A percentile compares a stretch with the other conserved stretches of the same genome.
Conservation (phyloP, 2,113 vertebrate genomes). For the Amblyopsis rosae region DNA sequence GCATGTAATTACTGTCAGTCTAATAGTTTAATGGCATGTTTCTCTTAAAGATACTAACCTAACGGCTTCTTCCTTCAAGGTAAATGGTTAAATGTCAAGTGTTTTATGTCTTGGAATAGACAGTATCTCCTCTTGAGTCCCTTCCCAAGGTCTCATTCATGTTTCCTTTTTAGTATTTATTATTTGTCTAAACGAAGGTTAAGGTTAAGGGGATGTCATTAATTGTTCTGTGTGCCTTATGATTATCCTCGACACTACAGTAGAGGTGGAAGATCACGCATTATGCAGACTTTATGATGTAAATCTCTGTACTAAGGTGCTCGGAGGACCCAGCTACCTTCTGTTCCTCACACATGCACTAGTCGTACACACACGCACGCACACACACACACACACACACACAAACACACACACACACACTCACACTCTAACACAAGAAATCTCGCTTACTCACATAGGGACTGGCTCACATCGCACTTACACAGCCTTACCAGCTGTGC, state of each 20-base stretch:
- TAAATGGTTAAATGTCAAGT: slow-evolving; percentile 9
- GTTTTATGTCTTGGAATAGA: no score
- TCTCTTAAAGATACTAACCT: slow-evolving; percentile 36
- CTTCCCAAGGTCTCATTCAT: no score
- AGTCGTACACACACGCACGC: no score
- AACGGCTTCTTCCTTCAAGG: slow-evolving; percentile 38
- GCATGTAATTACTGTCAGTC: slow-evolving; percentile 27
- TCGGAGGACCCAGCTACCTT: slow-evolving; percentile 47
- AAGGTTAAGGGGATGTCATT: no score
- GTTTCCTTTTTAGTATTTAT: no score
- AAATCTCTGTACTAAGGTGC: slow-evolving; percentile 49
- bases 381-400: neutral
- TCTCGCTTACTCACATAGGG: slow-evolving; percentile 29
- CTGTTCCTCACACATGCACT: slow-evolving; percentile 35
- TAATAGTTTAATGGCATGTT: slow-evolving; percentile 16
- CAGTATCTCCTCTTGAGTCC: no score
- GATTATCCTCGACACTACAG: slow-evolving; percentile 50
- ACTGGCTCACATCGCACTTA: slow-evolving; percentile 43
- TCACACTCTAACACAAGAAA: slow-evolving; percentile 19
- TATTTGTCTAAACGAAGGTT: no score
- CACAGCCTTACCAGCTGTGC: slow-evolving; percentile 42
- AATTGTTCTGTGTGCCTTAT: slow-evolving; percentile 50
- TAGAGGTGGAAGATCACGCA: slow-evolving; percentile 58
- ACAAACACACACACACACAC: slow-evolving; percentile 10
- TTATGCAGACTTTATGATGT: slow-evolving; percentile 62